Conservation (phyloP, 2,888 invertebrate species). For the Calephelis perditalis region DNA sequence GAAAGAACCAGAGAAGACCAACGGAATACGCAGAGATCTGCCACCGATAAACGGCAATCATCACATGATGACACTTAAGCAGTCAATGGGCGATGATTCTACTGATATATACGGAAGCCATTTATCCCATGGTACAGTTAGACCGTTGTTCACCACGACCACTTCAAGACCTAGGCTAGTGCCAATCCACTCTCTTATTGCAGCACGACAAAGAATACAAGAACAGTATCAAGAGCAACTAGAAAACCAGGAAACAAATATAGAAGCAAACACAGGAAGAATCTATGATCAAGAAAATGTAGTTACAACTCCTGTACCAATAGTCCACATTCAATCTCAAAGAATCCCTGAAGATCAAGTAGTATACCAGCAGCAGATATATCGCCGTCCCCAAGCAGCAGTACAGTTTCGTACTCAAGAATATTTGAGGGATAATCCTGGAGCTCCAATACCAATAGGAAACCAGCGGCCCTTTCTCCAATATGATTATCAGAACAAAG, state of each 20-base stretch:
- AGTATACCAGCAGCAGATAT: conserved; percentile 58
- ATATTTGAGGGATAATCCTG: conserved; percentile 70
- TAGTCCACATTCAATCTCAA: conserved; percentile 73
- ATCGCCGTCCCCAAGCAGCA: conserved; percentile 50
- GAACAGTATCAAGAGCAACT: conserved; percentile 61
- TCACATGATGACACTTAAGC: conserved; percentile 76
- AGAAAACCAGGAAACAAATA: conserved; percentile 63
- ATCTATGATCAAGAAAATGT: conserved; percentile 66
- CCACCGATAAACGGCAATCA: conserved; percentile 76
- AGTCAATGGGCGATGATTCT: conserved; percentile 81
- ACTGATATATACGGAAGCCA: conserved; percentile 84
- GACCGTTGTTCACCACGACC: conserved; percentile 83
- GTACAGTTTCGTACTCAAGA: conserved; percentile 67
- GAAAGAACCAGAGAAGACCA: conserved; percentile 72
- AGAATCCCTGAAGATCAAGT: conserved; percentile 52
- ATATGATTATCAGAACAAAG: conserved; percentile 67
- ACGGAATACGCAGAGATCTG: conserved; percentile 80
- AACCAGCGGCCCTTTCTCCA: conserved; percentile 72
- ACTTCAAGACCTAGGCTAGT: conserved; percentile 73
- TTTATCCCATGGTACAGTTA: conserved; percentile 79
- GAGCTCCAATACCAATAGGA: conserved; percentile 67
- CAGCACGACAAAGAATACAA: conserved; percentile 67
- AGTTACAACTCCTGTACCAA: conserved; percentile 73
- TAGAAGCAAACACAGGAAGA: conserved; percentile 74
- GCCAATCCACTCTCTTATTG: conserved; percentile 70